Evolutionary conservation across 1,140 invertebrate species (phyloP), one percentile per base, ranked within the genome.

Genomic region (Penaeus indicus): DNA sequence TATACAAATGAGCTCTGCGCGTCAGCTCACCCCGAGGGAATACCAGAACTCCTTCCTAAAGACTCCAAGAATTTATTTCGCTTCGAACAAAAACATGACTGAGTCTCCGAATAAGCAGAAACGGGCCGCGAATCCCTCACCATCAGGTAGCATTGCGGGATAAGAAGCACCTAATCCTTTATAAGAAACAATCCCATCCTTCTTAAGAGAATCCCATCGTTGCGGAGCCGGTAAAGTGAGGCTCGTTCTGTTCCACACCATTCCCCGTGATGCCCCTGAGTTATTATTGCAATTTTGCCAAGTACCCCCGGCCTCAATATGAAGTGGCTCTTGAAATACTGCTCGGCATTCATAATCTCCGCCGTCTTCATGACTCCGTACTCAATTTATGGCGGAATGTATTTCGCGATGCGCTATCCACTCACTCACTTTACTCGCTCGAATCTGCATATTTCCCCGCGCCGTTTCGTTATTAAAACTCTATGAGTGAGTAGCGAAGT

Each of bases 241-340:
- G 54, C 85, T 81, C 85, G 85, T 75, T 87, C 85, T 87, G 85
- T 87, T 87, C 85, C 85, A 82, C 85, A 61, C 85, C 85, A 87
- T 87, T 87, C 85, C 22, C 78, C 85, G 78, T 87, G 85, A 87
- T 87, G 85, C 85, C 85, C 32, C 47, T 87, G 85, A 87, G 78
- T 87, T 87, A 87, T 87, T 87, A 87, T 75, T 87, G 85, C 85
- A 87, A 87, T 87, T 87, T 87, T 87, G 79, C 85, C 85, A 87
- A 87, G 85, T 87, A 87, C 85, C 85, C 85, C 22, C 63, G 63
- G 78, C 85, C 85, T 87, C 85, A 87, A 87, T 87, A 87, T 87
- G 79, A 87, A 82, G 85, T 79, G 85, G 78, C 85, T 82, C 67
- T 62, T 87, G 85, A 87, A 87, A 87, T 87, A 87, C 62, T 87